Evolutionary conservation across 1,140 invertebrate species (phyloP).

Genomic region (Reticulitermes speratus): DNA sequence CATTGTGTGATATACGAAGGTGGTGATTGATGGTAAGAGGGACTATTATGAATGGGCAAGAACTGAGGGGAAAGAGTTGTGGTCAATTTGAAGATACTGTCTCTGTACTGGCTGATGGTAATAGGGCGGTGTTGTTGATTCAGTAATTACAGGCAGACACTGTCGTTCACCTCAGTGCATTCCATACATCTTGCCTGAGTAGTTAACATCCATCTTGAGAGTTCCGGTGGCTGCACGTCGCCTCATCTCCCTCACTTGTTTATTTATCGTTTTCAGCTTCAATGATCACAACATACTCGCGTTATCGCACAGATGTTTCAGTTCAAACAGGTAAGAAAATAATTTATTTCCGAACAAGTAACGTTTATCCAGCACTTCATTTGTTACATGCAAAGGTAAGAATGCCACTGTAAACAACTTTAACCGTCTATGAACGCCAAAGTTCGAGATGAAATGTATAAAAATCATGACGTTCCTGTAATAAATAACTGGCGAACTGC

Average conservation of each 20-base stretch:
- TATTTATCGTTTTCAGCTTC: constrained; percentile 11
- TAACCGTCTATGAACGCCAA: background rate
- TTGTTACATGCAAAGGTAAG: background rate
- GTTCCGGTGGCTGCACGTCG: background rate
- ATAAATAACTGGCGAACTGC: background rate
- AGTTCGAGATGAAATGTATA: background rate
- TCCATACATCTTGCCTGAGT: background rate
- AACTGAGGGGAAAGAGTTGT: background rate
- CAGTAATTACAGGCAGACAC: background rate
- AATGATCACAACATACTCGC: background rate
- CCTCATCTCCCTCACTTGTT: background rate
- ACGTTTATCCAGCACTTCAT: background rate
- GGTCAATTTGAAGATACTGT: background rate
- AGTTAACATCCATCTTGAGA: background rate
- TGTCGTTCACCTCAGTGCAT: background rate
- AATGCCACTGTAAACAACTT: background rate
- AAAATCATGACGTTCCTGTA: background rate
- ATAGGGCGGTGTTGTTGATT: background rate
- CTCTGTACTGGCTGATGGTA: background rate
- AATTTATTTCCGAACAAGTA: background rate
- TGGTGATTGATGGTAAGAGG: background rate
- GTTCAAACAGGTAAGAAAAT: background rate
- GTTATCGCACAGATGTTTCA: background rate
- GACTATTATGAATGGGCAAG: background rate
- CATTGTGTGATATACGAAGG: background rate